Evolutionary conservation across 2,888 invertebrate genomes (phyloP).

Genomic region (Ommatoiulus sabulosus): DNA sequence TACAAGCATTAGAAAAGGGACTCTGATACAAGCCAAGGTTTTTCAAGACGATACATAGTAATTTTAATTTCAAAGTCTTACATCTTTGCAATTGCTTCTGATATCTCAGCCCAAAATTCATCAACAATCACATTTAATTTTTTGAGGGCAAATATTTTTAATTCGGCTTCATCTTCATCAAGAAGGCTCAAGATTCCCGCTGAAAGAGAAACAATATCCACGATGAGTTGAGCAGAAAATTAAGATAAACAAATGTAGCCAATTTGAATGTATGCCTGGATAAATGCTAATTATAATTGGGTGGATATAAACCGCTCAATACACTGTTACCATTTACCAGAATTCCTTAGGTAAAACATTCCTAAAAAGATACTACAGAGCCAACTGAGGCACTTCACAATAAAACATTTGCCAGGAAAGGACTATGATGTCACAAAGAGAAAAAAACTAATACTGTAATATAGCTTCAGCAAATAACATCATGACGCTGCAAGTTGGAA

Average conservation of each 20-base stretch:
- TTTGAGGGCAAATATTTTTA: slow-evolving; percentile 92
- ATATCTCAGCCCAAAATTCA: slow-evolving; percentile 99
- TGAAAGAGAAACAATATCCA: slow-evolving; percentile 63
- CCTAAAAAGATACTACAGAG: too few relatives aligned
- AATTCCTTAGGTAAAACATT: too few relatives aligned
- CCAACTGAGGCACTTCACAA: too few relatives aligned
- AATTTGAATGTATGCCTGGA: background rate
- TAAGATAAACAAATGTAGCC: background rate
- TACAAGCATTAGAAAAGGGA: background rate
- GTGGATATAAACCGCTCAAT: too few relatives aligned
- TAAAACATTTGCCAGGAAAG: too few relatives aligned
- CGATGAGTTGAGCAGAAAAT: too few relatives aligned
- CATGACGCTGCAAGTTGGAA: too few relatives aligned
- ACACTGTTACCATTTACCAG: too few relatives aligned
- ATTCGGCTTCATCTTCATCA: slow-evolving; percentile 92
- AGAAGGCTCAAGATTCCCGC: slow-evolving; percentile 96
- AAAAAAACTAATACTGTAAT: too few relatives aligned
- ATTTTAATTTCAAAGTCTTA: slow-evolving; percentile 67
- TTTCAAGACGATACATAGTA: background rate
- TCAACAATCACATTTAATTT: slow-evolving; percentile 94
- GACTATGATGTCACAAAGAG: too few relatives aligned
- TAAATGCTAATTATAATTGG: background rate
- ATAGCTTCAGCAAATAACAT: too few relatives aligned
- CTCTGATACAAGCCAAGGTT: background rate
- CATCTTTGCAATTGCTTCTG: slow-evolving; percentile 97